These are phyloP conservation scores for Erpornis zantholeuca DNA, from an alignment of 2,113 vertebrate genomes.

Conservation along the genomic window DNA sequence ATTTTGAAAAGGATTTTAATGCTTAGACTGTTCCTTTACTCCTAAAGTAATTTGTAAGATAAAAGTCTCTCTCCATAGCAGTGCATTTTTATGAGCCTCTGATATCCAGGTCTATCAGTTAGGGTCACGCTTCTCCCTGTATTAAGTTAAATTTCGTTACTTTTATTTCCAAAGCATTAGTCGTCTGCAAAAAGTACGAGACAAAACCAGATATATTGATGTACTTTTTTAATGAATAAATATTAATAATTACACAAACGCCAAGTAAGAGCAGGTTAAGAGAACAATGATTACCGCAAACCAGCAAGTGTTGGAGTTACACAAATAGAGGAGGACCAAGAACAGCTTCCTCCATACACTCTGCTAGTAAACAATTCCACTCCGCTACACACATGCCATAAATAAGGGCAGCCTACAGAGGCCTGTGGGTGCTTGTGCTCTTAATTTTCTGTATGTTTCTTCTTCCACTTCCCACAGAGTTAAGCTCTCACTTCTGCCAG, in stretches of 20 bases:
- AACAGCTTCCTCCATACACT: background rate
- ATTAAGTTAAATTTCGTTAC: background rate
- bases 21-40: constrained; percentile 41
- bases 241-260: background rate
- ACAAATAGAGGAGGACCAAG: background rate
- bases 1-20: constrained; percentile 34
- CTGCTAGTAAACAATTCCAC: background rate
- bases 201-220: background rate
- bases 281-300: background rate
- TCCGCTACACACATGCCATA: background rate
- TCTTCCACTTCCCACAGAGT: background rate
- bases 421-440: fast-evolving
- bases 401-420: background rate
- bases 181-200: background rate
- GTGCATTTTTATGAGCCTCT: constrained; percentile 51
- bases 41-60: constrained; percentile 61
- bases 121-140: constrained; percentile 10
- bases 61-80: constrained; percentile 45
- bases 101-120: constrained; percentile 26
- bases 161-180: background rate
- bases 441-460: background rate
- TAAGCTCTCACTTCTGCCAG: background rate
- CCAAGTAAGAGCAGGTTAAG: background rate
- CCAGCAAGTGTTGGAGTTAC: background rate
- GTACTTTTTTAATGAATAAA: background rate